Evolutionary conservation across 2,888 invertebrate genomes (phyloP), one percentile per base, ranked within the genome.

Genomic region (Sesamia inferens): DNA sequence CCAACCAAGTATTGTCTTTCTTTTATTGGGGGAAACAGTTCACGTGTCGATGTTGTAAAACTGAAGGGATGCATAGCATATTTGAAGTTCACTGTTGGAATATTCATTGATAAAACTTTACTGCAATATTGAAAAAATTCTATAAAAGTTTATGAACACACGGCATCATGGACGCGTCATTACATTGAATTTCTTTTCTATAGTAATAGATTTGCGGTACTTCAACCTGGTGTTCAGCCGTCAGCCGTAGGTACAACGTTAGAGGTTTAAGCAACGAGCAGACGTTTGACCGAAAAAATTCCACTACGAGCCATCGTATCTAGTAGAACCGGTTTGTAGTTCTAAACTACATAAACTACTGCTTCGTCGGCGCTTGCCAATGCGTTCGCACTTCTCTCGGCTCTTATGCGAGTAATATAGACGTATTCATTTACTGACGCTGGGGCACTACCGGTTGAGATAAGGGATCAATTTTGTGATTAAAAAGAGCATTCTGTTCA

Each of bases 311-410:
- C 89, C 89, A 90, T 91, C 89, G 85, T 84, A 86, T 91, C 92
- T 92, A 91, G 90, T 78, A 78, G 78, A 93, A 94, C 95, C 93
- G 92, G 95, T 94, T 94, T 88, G 68, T 78, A 89, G 85, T 89
- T 90, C 91, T 88, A 88, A 90, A 91, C 90, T 89, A 82, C 79
- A 80, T 85, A 79, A 72, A 85, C 76, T 81, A 79, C 78, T 76
- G 76, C 71, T 79, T 76, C 77, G 74, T 68, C 74, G 80, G 44
- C 74, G 75, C 79, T 74, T 86, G 76, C 77, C 76, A 78, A 82
- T 83, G 66, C 71, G 76, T 81, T 86, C 79, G 81, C 86, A 78
- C 78, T 76, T 63, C 76, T 69, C 68, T 44, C n/a, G 19, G 14
- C 55, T 55, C 47, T 13, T 54, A n/a, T 19, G 55, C n/a, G 13